Evolutionary conservation across 2,888 invertebrate genomes (phyloP).

Genomic region (Ashinkailepas kermadecensis): DNA sequence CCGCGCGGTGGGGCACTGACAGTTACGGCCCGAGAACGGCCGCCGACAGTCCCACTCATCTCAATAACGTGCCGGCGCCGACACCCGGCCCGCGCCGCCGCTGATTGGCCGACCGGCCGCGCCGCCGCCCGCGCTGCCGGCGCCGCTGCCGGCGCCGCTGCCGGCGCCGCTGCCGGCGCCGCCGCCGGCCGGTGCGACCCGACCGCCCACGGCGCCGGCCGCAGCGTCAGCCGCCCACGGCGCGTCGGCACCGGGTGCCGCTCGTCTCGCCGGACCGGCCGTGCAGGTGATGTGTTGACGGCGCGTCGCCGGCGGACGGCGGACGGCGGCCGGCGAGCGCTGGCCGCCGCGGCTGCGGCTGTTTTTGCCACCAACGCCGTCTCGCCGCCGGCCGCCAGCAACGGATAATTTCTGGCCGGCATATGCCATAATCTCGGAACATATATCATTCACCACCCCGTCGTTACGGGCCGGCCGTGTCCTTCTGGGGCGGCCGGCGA

Average conservation of each 20-base stretch:
- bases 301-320: background rate
- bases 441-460: slow-evolving; percentile 17
- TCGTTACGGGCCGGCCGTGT: background rate
- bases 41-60: background rate
- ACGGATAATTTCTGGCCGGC: slow-evolving; percentile 16
- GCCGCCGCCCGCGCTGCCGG: background rate
- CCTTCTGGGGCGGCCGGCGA: background rate
- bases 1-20: slow-evolving; percentile 15
- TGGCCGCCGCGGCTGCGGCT: background rate
- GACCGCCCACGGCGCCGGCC: too few species aligned
- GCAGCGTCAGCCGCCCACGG: too few species aligned
- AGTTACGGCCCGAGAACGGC: background rate
- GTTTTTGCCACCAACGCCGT: background rate
- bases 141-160: background rate
- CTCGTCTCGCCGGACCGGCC: background rate
- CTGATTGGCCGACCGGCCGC: background rate
- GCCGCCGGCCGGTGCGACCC: background rate
- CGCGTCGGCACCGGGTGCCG: background rate
- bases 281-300: background rate
- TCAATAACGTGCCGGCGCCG: too few species aligned
- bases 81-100: background rate
- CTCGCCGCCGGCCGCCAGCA: background rate
- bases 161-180: background rate
- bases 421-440: slow-evolving; percentile 19
- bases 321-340: too few species aligned